These are phyloP conservation scores for Syngnathus scovelli DNA, from an alignment of 2,113 vertebrate species.

Conservation along the genomic window DNA sequence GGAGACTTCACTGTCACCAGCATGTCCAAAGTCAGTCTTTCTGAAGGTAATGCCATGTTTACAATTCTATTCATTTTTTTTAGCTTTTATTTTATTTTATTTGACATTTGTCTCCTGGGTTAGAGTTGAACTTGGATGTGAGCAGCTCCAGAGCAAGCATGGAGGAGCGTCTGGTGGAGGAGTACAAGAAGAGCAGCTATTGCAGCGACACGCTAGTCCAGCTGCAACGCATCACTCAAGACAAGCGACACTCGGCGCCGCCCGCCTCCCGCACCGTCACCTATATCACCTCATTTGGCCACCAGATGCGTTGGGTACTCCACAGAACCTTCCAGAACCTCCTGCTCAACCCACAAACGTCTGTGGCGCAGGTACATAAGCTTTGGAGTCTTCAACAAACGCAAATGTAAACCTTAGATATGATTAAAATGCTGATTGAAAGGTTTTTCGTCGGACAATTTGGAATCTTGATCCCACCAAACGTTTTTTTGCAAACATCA, in stretches of 20 bases:
- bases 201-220: slow-evolving; percentile 64
- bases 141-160: slow-evolving; percentile 50
- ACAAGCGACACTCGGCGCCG: slow-evolving; percentile 47
- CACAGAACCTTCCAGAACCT: slow-evolving; percentile 83
- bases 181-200: slow-evolving; percentile 72
- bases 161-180: slow-evolving; percentile 72
- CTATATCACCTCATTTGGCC: slow-evolving; percentile 80
- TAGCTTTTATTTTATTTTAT: no score
- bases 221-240: slow-evolving; percentile 66
- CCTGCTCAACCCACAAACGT: slow-evolving; percentile 82
- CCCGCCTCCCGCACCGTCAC: slow-evolving; percentile 59
- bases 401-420: not conserved
- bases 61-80: not conserved
- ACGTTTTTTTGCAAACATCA: not conserved
- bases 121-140: slow-evolving; percentile 51
- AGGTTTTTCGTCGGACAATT: not conserved
- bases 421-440: no score
- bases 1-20: slow-evolving; percentile 75
- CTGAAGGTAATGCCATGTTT: slow-evolving; percentile 62
- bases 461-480: not conserved
- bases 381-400: not conserved
- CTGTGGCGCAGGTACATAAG: slow-evolving; percentile 81
- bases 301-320: slow-evolving; percentile 84
- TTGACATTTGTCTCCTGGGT: slow-evolving; percentile 5
- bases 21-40: slow-evolving; percentile 50